phyloP scores from a whole-genome alignment of 2,797 vertebrate genomes.

The Halcyon badia region DNA sequence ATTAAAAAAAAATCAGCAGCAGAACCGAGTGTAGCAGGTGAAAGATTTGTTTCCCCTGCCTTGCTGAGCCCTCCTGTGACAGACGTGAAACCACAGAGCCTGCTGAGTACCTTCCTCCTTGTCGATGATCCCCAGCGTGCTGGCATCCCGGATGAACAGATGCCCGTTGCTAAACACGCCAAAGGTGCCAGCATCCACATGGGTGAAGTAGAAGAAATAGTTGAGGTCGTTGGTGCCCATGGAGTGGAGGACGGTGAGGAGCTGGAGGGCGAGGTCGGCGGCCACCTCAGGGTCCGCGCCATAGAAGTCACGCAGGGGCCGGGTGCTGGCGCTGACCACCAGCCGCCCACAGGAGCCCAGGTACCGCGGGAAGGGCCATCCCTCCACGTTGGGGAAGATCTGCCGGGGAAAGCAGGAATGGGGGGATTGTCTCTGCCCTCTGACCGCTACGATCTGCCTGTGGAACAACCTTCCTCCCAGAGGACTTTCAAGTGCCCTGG shows the following conservation, averaged over 20 bases:
- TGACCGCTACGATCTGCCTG: fast-evolving
- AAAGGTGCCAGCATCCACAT: conserved; percentile 81
- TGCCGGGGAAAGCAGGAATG: background rate
- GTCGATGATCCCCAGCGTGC: conserved; percentile 86
- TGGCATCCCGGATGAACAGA: conserved; percentile 87
- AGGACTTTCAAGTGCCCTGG: background rate
- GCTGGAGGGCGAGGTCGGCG: conserved; percentile 84
- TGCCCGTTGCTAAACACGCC: conserved; percentile 84
- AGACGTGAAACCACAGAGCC: conserved; percentile 32
- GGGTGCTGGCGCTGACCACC: conserved; percentile 81
- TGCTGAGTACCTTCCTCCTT: conserved; percentile 84
- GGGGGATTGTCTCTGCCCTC: no score
- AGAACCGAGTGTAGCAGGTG: background rate
- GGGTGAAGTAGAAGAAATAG: conserved; percentile 87
- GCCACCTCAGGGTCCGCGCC: conserved; percentile 70
- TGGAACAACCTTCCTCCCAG: background rate
- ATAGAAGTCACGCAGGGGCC: conserved; percentile 78
- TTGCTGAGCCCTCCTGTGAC: background rate
- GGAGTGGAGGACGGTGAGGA: conserved; percentile 82
- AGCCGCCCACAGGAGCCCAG: conserved; percentile 86
- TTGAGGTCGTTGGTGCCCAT: conserved; percentile 85
- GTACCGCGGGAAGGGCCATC: conserved; percentile 88
- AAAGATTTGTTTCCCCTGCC: background rate
- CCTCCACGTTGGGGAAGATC: conserved; percentile 87
- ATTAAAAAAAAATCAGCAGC: background rate